phyloP scores from a whole-genome alignment of 2,113 vertebrate genomes.

The Hypomesus transpacificus region DNA sequence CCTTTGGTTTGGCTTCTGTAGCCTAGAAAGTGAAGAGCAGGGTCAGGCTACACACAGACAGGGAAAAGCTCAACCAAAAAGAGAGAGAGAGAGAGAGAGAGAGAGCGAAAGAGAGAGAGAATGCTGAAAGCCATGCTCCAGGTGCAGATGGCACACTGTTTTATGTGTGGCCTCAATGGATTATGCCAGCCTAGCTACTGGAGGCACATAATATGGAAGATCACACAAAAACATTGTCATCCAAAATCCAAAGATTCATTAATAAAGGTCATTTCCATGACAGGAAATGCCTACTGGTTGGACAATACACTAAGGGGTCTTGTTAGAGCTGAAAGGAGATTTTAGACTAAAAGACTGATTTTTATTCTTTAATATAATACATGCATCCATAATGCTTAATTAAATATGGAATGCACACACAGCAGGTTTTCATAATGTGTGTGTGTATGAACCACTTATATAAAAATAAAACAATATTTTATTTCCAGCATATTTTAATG shows the following conservation, averaged over 20 bases:
- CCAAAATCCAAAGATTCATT: slow-evolving; percentile 69
- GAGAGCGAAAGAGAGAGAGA: not conserved
- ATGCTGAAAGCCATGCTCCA: slow-evolving; percentile 70
- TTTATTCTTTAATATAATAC: not conserved
- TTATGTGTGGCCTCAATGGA: slow-evolving; percentile 72
- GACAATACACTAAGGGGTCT: slow-evolving; percentile 51
- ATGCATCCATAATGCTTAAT: no score
- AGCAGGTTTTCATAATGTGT: no score
- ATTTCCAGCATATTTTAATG: slow-evolving; percentile 47
- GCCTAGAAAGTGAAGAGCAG: slow-evolving; percentile 67
- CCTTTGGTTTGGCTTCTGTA: slow-evolving; percentile 74
- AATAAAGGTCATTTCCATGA: slow-evolving; percentile 70
- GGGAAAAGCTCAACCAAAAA: slow-evolving; percentile 59
- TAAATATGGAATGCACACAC: no score
- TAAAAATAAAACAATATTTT: slow-evolving; percentile 5
- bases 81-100: slow-evolving; percentile 22
- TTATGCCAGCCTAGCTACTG: slow-evolving; percentile 70
- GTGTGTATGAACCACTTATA: not conserved
- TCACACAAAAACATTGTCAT: slow-evolving; percentile 68
- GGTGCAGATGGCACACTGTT: slow-evolving; percentile 74
- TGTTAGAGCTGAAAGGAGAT: slow-evolving; percentile 24
- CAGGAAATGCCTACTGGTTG: slow-evolving; percentile 56
- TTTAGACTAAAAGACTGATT: not conserved
- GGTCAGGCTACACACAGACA: slow-evolving; percentile 69
- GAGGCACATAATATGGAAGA: slow-evolving; percentile 65